These are phyloP conservation scores for Theretra japonica DNA, from an alignment of 2,888 invertebrate genomes.

Conservation along the genomic window DNA sequence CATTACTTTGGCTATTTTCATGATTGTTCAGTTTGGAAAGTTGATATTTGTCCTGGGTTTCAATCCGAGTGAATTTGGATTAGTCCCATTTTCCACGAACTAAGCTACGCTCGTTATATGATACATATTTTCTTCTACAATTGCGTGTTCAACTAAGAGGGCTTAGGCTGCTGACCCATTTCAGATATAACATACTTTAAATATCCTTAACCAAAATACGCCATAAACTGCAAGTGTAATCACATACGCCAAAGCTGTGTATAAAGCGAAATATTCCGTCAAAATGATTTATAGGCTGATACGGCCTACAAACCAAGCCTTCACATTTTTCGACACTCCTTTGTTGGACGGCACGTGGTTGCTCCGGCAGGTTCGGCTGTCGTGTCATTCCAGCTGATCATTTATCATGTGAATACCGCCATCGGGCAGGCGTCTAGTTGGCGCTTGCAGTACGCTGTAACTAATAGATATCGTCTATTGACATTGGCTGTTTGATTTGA, in stretches of 20 bases:
- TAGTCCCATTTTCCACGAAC: no score
- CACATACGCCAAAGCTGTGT: conserved; percentile 56
- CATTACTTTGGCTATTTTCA: no score
- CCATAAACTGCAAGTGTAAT: neutral
- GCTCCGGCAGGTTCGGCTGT: conserved; percentile 78
- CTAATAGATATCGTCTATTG: conserved; percentile 8
- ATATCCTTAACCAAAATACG: neutral
- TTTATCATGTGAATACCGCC: conserved; percentile 83
- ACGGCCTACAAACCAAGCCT: conserved; percentile 83
- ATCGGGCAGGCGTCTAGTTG: conserved; percentile 76
- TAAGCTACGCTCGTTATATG: no score
- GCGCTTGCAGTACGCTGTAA: conserved; percentile 64
- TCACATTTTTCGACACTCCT: conserved; percentile 81
- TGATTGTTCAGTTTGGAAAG: no score
- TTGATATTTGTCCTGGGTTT: no score
- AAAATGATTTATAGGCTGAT: conserved; percentile 80
- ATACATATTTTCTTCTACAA: no score
- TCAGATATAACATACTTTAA: no score
- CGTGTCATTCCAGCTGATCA: conserved; percentile 77
- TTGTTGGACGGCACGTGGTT: conserved; percentile 78
- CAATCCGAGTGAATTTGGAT: no score
- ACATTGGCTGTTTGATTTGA: conserved; percentile 5
- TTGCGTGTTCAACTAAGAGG: no score
- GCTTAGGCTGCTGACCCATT: no score
- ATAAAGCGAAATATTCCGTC: conserved; percentile 73